Percentiles rank a stretch among this genome's conserved stretches.
phyloP scores from a whole-genome alignment of 2,888 invertebrate genomes.

The Pollenia griseotomentosa region DNA sequence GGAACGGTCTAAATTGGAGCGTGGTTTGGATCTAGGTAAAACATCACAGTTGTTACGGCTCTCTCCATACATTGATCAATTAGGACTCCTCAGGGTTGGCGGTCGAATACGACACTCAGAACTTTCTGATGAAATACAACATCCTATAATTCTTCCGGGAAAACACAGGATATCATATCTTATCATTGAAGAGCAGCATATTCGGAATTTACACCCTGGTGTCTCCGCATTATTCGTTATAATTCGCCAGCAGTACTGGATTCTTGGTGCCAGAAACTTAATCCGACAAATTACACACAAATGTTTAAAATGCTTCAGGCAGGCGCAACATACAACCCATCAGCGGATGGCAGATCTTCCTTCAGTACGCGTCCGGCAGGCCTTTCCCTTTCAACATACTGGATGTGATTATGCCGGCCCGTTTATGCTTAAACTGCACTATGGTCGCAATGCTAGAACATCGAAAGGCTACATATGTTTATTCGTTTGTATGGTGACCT shows the following conservation, averaged over 20 bases:
- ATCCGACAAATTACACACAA: conserved; percentile 53
- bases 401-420: conserved; percentile 61
- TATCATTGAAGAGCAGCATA: too few relatives aligned
- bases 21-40: neutral
- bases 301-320: conserved; percentile 54
- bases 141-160: too few relatives aligned
- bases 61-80: conserved; percentile 52
- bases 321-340: conserved; percentile 31
- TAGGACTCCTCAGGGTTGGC: conserved; percentile 53
- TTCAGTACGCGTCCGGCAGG: neutral
- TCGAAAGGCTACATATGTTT: conserved; percentile 39
- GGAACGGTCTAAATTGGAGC: conserved; percentile 6
- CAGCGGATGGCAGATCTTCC: conserved; percentile 32
- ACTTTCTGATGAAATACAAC: conserved; percentile 37
- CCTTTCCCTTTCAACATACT: conserved; percentile 27
- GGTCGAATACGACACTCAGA: conserved; percentile 55
- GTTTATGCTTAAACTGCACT: conserved; percentile 29
- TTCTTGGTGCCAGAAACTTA: conserved; percentile 56
- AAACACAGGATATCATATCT: too few relatives aligned
- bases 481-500: conserved; percentile 27
- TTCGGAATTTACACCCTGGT: too few relatives aligned
- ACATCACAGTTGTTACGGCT: conserved; percentile 37
- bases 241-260: conserved; percentile 67
- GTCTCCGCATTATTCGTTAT: too few relatives aligned
- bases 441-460: conserved; percentile 36